Conservation (phyloP, 2,113 vertebrate species). For the Ariopsis seemanni region DNA sequence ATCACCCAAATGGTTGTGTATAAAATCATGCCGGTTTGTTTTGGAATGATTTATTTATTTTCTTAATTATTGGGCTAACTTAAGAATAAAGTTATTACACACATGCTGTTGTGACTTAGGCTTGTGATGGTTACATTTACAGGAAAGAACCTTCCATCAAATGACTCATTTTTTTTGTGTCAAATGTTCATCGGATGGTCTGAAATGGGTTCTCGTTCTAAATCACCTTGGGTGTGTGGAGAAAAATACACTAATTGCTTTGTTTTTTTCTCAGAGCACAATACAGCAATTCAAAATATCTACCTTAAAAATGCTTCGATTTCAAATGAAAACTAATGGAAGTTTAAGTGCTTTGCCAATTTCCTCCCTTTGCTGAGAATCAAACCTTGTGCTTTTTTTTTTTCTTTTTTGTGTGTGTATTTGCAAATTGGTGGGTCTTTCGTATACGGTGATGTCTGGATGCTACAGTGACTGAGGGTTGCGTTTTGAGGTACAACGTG, state of each 20-base stretch:
- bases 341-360: background rate
- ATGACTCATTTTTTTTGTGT: background rate
- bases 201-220: background rate
- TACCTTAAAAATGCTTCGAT: background rate
- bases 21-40: background rate
- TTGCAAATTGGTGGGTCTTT: too few species aligned
- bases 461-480: too few species aligned
- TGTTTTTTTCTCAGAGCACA: background rate
- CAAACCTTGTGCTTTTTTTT: too few species aligned
- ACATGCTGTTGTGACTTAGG: too few species aligned
- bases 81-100: background rate
- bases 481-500: too few species aligned
- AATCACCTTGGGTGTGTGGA: background rate
- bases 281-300: background rate
- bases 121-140: background rate
- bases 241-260: background rate
- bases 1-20: background rate
- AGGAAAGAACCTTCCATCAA: background rate
- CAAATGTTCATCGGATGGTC: background rate
- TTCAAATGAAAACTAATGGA: background rate
- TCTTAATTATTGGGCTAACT: background rate
- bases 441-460: too few species aligned
- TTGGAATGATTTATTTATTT: background rate
- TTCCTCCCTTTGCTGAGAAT: background rate
- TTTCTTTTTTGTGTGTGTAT: too few species aligned